Evolutionary conservation across 1,140 invertebrate genomes (phyloP).

Genomic region (Pseudomyrmex gracilis): DNA sequence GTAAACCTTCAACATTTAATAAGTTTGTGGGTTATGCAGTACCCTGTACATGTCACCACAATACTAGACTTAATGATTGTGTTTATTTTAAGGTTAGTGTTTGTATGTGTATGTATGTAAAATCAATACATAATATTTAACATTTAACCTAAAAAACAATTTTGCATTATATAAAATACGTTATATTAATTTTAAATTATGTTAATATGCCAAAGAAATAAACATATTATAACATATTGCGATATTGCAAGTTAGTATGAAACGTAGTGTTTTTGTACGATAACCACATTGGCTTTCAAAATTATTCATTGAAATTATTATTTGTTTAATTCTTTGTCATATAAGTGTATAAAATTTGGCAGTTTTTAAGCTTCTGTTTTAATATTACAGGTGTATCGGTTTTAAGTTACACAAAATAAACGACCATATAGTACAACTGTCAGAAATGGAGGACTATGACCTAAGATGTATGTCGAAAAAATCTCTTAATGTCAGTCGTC

Average conservation of each 20-base stretch:
- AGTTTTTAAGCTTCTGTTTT: background rate
- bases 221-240: background rate
- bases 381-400: slow-evolving; percentile 17
- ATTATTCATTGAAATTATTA: background rate
- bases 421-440: background rate
- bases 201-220: background rate
- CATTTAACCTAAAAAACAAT: too few species aligned
- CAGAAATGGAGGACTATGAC: background rate
- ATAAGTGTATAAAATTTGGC: background rate
- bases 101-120: background rate
- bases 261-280: background rate
- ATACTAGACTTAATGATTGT: background rate
- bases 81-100: slow-evolving; percentile 22
- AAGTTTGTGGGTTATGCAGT: background rate
- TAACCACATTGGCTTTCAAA: background rate
- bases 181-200: too few species aligned
- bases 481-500: background rate
- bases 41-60: background rate
- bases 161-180: too few species aligned
- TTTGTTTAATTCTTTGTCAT: background rate
- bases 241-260: too few species aligned
- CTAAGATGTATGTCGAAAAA: slow-evolving; percentile 18
- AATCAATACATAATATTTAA: too few species aligned
- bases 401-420: slow-evolving; percentile 28
- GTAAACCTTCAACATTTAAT: background rate